Conservation (phyloP, 1,140 invertebrate genomes). For the Pemphigus obesinymphae region DNA sequence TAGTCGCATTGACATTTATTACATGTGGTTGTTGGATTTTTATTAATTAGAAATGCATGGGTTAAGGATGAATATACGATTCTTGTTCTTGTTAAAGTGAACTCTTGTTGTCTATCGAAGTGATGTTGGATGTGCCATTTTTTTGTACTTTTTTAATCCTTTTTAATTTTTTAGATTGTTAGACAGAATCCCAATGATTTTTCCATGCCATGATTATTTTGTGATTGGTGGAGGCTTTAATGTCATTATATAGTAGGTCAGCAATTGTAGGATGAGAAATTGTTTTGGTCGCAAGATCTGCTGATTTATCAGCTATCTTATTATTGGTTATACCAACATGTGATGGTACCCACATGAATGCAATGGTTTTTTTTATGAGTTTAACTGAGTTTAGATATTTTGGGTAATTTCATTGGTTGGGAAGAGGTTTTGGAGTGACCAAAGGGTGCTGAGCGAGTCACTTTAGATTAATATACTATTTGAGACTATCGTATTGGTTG, state of each 20-base stretch:
- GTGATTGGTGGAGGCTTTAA: too few relatives aligned
- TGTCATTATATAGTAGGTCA: too few relatives aligned
- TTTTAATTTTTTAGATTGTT: not conserved
- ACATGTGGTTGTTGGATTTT: too few relatives aligned
- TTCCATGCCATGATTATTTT: not conserved
- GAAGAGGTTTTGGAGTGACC: not conserved
- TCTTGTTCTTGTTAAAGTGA: not conserved
- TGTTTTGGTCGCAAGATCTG: not conserved
- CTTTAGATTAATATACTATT: too few relatives aligned
- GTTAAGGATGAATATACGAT: too few relatives aligned
- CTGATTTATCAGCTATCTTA: not conserved
- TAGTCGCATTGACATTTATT: too few relatives aligned
- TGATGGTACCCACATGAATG: not conserved
- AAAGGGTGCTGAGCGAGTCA: not conserved
- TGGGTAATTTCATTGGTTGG: not conserved
- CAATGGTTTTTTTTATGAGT: not conserved
- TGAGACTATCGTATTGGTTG: too few relatives aligned
- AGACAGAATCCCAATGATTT: not conserved
- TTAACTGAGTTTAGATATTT: not conserved
- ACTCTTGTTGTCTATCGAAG: not conserved
- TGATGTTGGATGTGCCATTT: not conserved
- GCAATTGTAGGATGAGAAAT: not conserved
- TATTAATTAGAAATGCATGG: too few relatives aligned
- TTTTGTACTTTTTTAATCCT: not conserved
- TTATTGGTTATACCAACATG: conserved; percentile 14